phyloP scores from a whole-genome alignment of 1,140 invertebrate species.

The Druon quercuslanigerum region DNA sequence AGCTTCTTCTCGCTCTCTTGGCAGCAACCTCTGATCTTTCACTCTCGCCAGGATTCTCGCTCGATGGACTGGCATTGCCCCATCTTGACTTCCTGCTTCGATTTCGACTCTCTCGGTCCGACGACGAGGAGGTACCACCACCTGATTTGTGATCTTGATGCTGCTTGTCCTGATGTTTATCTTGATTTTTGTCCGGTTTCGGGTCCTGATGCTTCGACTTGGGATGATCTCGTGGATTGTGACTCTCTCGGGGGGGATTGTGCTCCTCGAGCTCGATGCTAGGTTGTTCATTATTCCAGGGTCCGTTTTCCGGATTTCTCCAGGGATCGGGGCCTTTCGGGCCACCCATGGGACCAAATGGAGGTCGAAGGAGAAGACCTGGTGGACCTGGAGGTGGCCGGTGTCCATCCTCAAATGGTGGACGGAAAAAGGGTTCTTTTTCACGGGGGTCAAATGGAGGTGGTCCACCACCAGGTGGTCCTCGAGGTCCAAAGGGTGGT shows the following conservation, averaged over 20 bases:
- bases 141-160: constrained; percentile 48
- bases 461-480: constrained; percentile 39
- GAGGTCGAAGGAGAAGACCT: constrained; percentile 59
- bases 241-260: constrained; percentile 50
- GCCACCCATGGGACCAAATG: constrained; percentile 53
- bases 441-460: constrained; percentile 68
- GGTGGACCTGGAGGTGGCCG: constrained; percentile 30
- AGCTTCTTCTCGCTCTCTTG: background rate
- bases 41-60: constrained; percentile 46
- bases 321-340: constrained; percentile 45
- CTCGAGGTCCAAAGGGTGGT: constrained; percentile 65
- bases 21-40: constrained; percentile 24
- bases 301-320: constrained; percentile 62
- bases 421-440: constrained; percentile 66
- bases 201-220: constrained; percentile 47
- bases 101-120: constrained; percentile 64
- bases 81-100: constrained; percentile 69
- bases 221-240: constrained; percentile 37
- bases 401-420: constrained; percentile 70
- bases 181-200: constrained; percentile 31
- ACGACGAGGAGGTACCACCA: constrained; percentile 38
- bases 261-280: constrained; percentile 48
- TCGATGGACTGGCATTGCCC: constrained; percentile 70
- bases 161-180: constrained; percentile 27
- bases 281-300: constrained; percentile 52